phyloP scores from a whole-genome alignment of 2,113 vertebrate species.

The mouse (Mus musculus) region GRCm39 chr12:64539001-64539500 shows the following conservation, averaged over 20 bases:
- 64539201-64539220: conserved; percentile 45
- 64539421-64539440: conserved; percentile 30
- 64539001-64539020: conserved; percentile 74
- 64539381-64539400: conserved; percentile 37
- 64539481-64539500: not conserved
- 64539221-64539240: conserved; percentile 56
- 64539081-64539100: conserved; percentile 17
- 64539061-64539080: conserved; percentile 50
- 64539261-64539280: conserved; percentile 8
- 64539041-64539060: conserved; percentile 48
- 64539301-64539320: conserved; percentile 6
- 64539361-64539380: conserved; percentile 1
- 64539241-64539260: conserved; percentile 50
- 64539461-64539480: conserved; percentile 40
- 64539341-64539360: conserved; percentile 41
- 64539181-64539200: conserved; percentile 23
- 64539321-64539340: conserved; percentile 59
- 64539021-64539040: conserved; percentile 52
- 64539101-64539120: not conserved
- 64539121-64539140: not conserved
- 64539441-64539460: conserved; percentile 20
- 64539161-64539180: conserved; percentile 17
- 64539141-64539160: conserved; percentile 49
- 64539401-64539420: conserved; percentile 46
- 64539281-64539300: conserved; percentile 8